Percentiles rank a stretch among this genome's conserved stretches.
Evolutionary conservation across 2,888 invertebrate genomes (phyloP).

Genomic region (Xestia xanthographa): DNA sequence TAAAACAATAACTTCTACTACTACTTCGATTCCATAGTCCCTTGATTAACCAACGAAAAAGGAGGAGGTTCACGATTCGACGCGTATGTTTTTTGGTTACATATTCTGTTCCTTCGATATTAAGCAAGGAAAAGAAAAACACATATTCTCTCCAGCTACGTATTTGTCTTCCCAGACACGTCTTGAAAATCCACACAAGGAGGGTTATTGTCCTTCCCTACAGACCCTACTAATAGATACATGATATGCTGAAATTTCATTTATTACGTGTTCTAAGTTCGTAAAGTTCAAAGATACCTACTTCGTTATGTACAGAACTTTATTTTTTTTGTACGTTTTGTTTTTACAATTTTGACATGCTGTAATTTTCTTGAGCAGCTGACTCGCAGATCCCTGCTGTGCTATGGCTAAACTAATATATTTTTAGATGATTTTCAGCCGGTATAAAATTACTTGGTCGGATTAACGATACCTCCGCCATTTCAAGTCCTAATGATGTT

Average conservation of each 20-base stretch:
- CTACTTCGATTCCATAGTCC: not conserved
- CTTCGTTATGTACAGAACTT: too few relatives aligned
- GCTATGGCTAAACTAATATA: too few relatives aligned
- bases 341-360: too few relatives aligned
- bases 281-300: not conserved
- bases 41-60: not conserved
- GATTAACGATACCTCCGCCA: too few relatives aligned
- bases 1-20: not conserved
- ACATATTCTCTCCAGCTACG: not conserved
- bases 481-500: too few relatives aligned
- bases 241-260: conserved; percentile 26
- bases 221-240: conserved; percentile 14
- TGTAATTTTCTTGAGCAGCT: too few relatives aligned
- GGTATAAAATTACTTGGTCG: too few relatives aligned
- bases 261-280: conserved; percentile 5
- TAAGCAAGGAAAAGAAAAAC: conserved; percentile 4
- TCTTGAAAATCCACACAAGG: conserved; percentile 4
- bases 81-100: not conserved
- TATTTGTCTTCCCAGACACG: conserved; percentile 14
- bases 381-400: too few relatives aligned
- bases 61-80: too few relatives aligned
- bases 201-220: conserved; percentile 25
- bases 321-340: too few relatives aligned
- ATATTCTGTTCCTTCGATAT: not conserved
- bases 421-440: too few relatives aligned